Percentiles rank a stretch among this genome's conserved stretches.
Conservation (phyloP, 2,113 vertebrate species). For the Hucho hucho region DNA sequence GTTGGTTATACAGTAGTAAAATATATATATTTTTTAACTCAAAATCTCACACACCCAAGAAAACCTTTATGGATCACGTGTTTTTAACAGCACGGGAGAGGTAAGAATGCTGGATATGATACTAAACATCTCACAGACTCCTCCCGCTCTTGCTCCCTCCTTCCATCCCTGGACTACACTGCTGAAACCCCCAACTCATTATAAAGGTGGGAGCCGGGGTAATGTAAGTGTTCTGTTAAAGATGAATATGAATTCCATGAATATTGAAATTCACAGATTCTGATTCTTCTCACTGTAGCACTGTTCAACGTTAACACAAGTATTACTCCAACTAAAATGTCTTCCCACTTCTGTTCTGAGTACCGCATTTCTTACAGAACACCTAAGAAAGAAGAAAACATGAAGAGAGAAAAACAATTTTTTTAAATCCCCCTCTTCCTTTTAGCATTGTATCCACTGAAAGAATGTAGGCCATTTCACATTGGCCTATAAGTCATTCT, state of each 20-base stretch:
- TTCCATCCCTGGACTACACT: background rate
- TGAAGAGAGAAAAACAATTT: too few relatives aligned
- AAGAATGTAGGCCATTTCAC: background rate
- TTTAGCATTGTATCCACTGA: background rate
- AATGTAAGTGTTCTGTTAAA: too few relatives aligned
- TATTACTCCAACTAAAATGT: background rate
- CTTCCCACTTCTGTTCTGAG: background rate
- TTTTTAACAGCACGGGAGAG: background rate
- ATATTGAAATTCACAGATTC: too few relatives aligned
- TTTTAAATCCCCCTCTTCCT: background rate
- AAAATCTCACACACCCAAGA: background rate
- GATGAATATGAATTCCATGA: too few relatives aligned
- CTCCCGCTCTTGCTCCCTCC: background rate
- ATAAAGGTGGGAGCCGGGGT: too few relatives aligned
- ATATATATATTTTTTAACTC: background rate
- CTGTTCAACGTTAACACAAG: background rate
- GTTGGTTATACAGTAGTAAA: background rate
- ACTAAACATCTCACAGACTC: background rate
- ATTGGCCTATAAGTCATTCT: background rate
- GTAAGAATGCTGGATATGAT: background rate
- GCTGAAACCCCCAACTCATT: background rate
- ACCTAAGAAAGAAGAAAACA: too few relatives aligned
- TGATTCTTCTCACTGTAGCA: too few relatives aligned
- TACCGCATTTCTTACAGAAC: background rate
- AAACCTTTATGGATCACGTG: background rate